Evolutionary conservation across 2,888 invertebrate genomes (phyloP).

Genomic region (Dolichopus griseipennis): DNA sequence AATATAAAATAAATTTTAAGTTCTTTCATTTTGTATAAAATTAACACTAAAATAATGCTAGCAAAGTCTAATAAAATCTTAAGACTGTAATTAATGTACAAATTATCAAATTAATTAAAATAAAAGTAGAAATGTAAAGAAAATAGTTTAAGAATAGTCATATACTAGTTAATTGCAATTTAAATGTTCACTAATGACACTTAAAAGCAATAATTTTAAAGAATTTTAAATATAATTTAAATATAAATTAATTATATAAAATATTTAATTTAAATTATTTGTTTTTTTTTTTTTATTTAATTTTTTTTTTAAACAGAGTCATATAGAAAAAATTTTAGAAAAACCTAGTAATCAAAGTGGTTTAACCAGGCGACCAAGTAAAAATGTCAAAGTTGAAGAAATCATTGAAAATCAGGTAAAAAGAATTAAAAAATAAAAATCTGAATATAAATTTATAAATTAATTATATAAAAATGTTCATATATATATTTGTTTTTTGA

Average conservation of each 20-base stretch:
- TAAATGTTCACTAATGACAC: too few species aligned
- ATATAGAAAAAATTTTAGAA: constrained; percentile 78
- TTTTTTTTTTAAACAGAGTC: constrained; percentile 52
- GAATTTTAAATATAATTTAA: too few species aligned
- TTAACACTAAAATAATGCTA: too few species aligned
- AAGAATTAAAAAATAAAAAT: not conserved
- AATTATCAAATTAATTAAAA: too few species aligned
- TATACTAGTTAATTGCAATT: too few species aligned
- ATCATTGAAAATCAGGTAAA: constrained; percentile 51
- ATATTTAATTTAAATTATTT: not conserved
- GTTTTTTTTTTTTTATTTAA: not conserved
- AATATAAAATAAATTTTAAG: too few species aligned
- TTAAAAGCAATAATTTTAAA: too few species aligned
- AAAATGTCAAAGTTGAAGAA: constrained; percentile 58
- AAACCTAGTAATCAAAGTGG: constrained; percentile 54
- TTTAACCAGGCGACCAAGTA: constrained; percentile 47
- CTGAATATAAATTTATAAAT: constrained; percentile 5
- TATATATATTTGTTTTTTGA: not conserved
- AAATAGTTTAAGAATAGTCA: too few species aligned
- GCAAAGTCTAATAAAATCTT: too few species aligned
- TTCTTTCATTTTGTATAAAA: too few species aligned
- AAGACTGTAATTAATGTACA: too few species aligned
- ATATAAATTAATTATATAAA: not conserved
- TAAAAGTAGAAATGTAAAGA: too few species aligned
- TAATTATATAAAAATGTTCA: constrained; percentile 8